A percentile compares a stretch with the other conserved stretches of the same genome.
Evolutionary conservation across 1,140 invertebrate species (phyloP).

Genomic region (Pogonognathellus flavescens): DNA sequence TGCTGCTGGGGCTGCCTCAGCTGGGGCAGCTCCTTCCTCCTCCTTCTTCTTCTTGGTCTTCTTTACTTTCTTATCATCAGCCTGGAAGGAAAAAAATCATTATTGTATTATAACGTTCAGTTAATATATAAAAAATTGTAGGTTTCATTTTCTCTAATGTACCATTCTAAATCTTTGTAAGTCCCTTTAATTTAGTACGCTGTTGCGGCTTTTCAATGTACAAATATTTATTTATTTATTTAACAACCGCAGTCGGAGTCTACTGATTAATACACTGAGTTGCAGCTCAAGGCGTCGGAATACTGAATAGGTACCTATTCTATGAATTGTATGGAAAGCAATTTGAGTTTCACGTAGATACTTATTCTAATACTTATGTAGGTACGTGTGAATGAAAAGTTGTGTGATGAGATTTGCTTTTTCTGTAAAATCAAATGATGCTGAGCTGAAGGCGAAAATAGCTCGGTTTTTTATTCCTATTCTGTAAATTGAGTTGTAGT

Average conservation of each 20-base stretch:
- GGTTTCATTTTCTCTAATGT: no score
- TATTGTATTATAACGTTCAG: no score
- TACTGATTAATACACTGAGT: no score
- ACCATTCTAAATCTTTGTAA: no score
- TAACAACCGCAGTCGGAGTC: no score
- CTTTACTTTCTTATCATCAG: constrained; percentile 88
- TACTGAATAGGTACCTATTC: neutral
- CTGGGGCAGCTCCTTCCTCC: constrained; percentile 70
- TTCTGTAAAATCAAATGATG: neutral
- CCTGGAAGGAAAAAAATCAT: constrained; percentile 67
- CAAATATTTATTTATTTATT: no score
- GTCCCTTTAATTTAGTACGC: no score
- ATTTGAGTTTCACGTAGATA: neutral
- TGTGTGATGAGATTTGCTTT: neutral
- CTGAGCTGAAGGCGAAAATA: neutral
- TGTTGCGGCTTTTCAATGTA: no score
- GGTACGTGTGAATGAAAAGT: neutral
- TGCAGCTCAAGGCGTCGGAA: neutral
- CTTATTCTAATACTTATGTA: no score
- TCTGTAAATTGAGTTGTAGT: neutral
- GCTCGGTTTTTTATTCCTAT: neutral
- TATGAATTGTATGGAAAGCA: neutral
- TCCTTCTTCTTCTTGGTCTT: constrained; percentile 82
- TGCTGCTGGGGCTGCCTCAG: constrained; percentile 60
- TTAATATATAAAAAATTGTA: no score